Percentiles rank a stretch among this genome's conserved stretches.
These are phyloP conservation scores for Motacilla tschutschensis DNA, from an alignment of 2,113 vertebrate species.

Conservation along the genomic window DNA sequence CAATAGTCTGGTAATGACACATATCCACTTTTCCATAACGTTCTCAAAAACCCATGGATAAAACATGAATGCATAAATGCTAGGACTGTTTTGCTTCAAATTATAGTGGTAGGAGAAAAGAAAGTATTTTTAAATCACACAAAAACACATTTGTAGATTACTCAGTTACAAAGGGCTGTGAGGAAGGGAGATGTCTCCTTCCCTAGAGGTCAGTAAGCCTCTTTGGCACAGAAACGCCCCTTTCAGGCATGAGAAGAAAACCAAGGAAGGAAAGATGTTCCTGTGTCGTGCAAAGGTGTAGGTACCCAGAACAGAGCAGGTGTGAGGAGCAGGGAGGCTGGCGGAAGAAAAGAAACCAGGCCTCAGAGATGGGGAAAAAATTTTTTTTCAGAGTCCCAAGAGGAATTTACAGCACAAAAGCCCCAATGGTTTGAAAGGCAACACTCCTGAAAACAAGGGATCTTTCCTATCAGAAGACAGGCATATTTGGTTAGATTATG, in stretches of 20 bases:
- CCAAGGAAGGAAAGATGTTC: not conserved
- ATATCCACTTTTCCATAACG: not conserved
- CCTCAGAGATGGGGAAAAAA: not conserved
- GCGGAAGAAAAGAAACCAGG: not conserved
- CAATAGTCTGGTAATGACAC: not conserved
- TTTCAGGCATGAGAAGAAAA: not conserved
- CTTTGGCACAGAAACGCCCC: not conserved
- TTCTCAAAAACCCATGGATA: not conserved
- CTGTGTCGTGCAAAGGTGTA: rapidly evolving
- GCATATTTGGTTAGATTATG: not conserved
- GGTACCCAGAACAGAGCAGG: not conserved
- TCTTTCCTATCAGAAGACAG: not conserved
- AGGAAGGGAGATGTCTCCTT: not conserved
- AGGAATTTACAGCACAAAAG: not conserved
- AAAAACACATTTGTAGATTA: not conserved
- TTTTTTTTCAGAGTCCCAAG: not conserved
- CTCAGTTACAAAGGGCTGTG: not conserved
- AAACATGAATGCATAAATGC: not conserved
- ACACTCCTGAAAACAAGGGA: not conserved
- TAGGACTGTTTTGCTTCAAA: not conserved
- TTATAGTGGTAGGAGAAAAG: slow-evolving; percentile 1
- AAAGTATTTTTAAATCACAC: not conserved
- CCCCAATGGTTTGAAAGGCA: not conserved
- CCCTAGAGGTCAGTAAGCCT: not conserved
- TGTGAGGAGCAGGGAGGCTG: not conserved